Conservation (phyloP, 2,888 invertebrate genomes). For the Rotaria sp. region DNA sequence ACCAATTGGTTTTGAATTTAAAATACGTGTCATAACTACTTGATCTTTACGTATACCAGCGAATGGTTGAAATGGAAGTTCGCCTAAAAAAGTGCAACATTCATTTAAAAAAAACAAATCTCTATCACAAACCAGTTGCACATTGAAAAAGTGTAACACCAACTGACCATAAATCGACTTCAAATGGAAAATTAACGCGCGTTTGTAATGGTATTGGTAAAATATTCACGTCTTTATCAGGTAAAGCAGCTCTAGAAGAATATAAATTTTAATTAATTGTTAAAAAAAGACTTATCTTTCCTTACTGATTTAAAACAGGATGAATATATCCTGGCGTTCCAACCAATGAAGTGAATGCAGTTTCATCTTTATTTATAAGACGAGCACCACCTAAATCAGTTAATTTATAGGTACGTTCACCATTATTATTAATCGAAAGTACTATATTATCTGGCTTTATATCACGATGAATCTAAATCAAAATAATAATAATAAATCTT, state of each 20-base stretch:
- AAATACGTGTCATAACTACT: not conserved
- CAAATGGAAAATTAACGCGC: slow-evolving; percentile 48
- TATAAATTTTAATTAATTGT: too few relatives aligned
- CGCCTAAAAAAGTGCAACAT: not conserved
- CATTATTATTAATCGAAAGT: slow-evolving; percentile 87
- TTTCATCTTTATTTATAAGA: slow-evolving; percentile 78
- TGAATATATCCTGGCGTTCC: slow-evolving; percentile 63
- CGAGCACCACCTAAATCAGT: slow-evolving; percentile 93
- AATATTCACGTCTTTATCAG: not conserved
- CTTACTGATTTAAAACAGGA: not conserved
- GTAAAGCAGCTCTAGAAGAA: not conserved
- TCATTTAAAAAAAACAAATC: not conserved
- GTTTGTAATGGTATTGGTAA: not conserved
- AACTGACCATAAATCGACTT: slow-evolving; percentile 86
- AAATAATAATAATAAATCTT: too few relatives aligned
- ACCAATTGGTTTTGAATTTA: not conserved
- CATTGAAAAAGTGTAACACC: slow-evolving; percentile 84
- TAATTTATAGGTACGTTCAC: slow-evolving; percentile 68
- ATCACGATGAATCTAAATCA: slow-evolving; percentile 71
- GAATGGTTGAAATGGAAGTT: slow-evolving; percentile 17
- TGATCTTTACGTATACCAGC: slow-evolving; percentile 23
- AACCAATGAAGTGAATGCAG: slow-evolving; percentile 86
- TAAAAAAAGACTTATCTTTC: not conserved
- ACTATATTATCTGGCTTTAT: slow-evolving; percentile 93
- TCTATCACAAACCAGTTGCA: slow-evolving; percentile 69